Base-by-base conservation (phyloP, 2,113 vertebrate genomes). In the Spizaetus ornatus region DNA sequence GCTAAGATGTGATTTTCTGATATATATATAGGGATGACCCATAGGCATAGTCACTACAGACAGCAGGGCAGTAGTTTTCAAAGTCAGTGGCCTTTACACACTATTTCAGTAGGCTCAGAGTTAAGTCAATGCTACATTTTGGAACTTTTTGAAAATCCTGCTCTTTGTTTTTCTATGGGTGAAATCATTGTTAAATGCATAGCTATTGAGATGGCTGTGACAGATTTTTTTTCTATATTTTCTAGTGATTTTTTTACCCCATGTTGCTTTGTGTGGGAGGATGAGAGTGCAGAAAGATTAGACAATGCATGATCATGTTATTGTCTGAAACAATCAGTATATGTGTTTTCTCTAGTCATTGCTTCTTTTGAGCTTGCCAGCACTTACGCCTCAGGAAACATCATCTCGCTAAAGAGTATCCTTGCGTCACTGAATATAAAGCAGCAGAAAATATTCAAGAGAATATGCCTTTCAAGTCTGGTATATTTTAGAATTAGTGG, bases 251-350 rank as follows among this genome's bases (percentile, higher is more conserved):
- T 67, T 86, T 94, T 80, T 19, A 86, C 43, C 34, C 47, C 16
- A 3, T 26, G 6, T 73, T 94, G 16, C 34, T 88, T 93, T 85
- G 40, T 48, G 48, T 69, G 45, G 17, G 38, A 94, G 62, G 66
- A 77, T 88, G 43, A 91, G 31, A 71, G 40, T 56, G 23, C 29
- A 78, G 65, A 66, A 78, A 96, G 70, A 93, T 90, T 79, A 94
- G 70, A 82, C 56, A 63, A 36, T 89, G 50, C 63, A 40, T 69
- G 80, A 73, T 86, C 11, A 2, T 63, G 47, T 85, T 94, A 79
- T 82, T 96, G 93, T 91, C 87, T 91, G 43, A 91, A 72, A 62
- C 56, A 85, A 87, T 96, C 73, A 91, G 77, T 82, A 53, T 69
- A 53, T 45, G 10, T 88, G 10, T 85, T 94, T 96, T 90, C 56